Evolutionary conservation across 2,888 invertebrate genomes (phyloP).

Genomic region (Tenthredo amoena): DNA sequence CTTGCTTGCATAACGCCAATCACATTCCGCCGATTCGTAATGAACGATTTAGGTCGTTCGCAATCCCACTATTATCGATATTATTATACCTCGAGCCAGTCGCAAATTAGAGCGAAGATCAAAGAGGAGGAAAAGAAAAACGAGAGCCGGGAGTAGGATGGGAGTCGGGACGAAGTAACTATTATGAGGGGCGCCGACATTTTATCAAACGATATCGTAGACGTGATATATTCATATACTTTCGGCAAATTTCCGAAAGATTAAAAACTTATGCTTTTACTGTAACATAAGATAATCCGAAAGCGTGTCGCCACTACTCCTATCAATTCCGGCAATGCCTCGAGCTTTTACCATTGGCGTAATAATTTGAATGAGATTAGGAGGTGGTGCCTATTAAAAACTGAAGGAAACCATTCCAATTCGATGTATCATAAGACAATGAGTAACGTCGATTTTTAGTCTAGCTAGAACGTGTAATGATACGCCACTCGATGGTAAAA

Average conservation of each 20-base stretch:
- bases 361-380: neutral
- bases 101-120: neutral
- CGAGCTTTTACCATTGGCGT: neutral
- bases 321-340: neutral
- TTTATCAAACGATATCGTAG: slow-evolving; percentile 17
- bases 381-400: neutral
- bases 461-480: neutral
- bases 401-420: neutral
- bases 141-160: neutral
- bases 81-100: neutral
- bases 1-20: slow-evolving; percentile 20
- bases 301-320: neutral
- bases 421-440: neutral
- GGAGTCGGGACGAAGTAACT: neutral
- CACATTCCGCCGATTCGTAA: slow-evolving; percentile 18
- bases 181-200: neutral
- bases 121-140: neutral
- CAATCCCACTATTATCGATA: neutral
- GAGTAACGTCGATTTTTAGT: neutral
- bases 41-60: slow-evolving; percentile 11
- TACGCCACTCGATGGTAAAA: neutral
- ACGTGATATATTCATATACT: neutral
- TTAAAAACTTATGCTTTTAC: neutral
- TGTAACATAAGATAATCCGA: neutral
- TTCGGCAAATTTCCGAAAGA: neutral